Evolutionary conservation across 2,797 vertebrate genomes (phyloP).

Genomic region (Falco novaeseelandiae): DNA sequence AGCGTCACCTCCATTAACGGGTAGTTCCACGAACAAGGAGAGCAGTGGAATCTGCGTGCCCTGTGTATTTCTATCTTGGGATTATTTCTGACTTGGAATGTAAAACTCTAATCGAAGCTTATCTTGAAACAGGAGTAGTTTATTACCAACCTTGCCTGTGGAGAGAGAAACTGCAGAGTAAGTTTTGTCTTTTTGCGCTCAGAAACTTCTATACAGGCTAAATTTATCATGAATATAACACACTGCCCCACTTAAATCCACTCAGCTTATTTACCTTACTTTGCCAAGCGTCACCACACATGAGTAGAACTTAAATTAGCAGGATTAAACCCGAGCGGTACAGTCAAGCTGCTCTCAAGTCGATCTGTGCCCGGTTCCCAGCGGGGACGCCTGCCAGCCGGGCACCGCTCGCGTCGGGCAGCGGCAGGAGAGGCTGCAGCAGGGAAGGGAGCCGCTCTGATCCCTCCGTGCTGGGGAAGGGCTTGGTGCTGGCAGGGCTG

Average conservation of each 20-base stretch:
- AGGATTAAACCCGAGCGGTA: accelerated
- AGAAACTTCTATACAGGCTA: background rate
- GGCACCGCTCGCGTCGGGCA: background rate
- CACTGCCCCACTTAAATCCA: background rate
- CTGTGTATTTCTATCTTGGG: background rate
- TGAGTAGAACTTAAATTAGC: background rate
- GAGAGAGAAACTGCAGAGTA: background rate
- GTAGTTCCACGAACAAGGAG: background rate
- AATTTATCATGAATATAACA: background rate
- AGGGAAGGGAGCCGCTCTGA: background rate
- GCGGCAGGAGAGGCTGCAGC: background rate
- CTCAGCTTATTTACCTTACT: background rate
- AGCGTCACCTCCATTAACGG: background rate
- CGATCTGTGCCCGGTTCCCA: background rate
- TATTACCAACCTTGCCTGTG: background rate
- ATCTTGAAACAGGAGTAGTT: background rate
- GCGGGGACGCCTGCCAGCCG: background rate
- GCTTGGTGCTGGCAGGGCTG: background rate
- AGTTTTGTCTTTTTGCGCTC: background rate
- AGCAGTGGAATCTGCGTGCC: background rate
- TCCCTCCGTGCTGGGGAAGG: background rate
- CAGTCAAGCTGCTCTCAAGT: background rate
- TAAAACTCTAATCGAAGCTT: background rate
- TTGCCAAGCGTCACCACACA: background rate
- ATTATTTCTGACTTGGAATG: background rate